These are phyloP conservation scores for Sinosuthora webbiana DNA, from an alignment of 2,113 vertebrate genomes.

Conservation along the genomic window DNA sequence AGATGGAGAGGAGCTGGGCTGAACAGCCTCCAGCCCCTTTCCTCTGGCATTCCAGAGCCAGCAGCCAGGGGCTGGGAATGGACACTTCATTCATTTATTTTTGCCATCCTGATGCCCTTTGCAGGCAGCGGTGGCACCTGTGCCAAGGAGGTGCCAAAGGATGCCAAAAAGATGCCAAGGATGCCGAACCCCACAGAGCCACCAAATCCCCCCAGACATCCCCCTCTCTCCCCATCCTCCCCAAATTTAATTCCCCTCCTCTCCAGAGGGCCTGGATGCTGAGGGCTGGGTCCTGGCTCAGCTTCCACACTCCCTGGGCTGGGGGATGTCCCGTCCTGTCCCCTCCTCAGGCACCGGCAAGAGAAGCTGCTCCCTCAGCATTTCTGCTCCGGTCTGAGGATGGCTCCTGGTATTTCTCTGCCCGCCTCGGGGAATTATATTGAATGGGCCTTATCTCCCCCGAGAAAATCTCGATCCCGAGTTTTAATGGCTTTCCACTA, in stretches of 20 bases:
- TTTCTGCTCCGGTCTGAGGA: background rate
- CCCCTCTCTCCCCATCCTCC: background rate
- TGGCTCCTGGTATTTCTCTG: background rate
- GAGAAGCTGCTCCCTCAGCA: background rate
- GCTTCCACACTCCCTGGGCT: accelerated
- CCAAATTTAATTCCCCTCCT: background rate
- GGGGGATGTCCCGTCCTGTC: background rate
- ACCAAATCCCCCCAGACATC: background rate
- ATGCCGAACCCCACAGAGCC: background rate
- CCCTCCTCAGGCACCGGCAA: background rate
- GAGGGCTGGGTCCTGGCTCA: background rate
- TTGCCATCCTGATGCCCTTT: background rate
- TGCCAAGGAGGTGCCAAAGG: background rate
- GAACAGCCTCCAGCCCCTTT: background rate
- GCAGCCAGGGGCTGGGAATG: background rate
- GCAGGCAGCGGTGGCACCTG: background rate
- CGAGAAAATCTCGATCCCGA: slow-evolving; percentile 8
- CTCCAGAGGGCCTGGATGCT: background rate
- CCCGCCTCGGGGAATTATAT: background rate
- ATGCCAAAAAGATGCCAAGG: no score
- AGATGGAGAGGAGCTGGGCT: accelerated
- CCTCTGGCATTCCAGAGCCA: background rate
- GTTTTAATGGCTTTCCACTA: slow-evolving; percentile 47
- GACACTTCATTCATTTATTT: accelerated
- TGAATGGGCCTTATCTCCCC: background rate